Evolutionary conservation across 92 coral and sea anemone genomes (phyloP).

Genomic region (Epizoanthus illoricatus): DNA sequence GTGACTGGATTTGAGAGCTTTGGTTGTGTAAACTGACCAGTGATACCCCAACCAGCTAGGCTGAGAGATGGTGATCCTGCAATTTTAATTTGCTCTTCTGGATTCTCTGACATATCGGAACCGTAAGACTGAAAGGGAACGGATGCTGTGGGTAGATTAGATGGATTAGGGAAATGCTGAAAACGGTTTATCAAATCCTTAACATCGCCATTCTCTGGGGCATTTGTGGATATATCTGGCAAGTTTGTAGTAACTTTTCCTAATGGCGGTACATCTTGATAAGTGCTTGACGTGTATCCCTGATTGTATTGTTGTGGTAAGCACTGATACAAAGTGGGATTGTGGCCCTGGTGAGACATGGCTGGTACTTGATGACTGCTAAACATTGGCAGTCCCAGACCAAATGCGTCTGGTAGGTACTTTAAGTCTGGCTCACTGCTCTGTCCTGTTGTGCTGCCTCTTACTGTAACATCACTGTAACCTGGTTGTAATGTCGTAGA

Average conservation of each 20-base stretch:
- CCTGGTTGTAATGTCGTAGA: background rate
- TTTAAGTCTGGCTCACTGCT: background rate
- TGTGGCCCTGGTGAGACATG: background rate
- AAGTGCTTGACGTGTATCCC: background rate
- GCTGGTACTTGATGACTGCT: background rate
- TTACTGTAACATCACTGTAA: background rate
- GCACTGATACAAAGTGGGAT: background rate
- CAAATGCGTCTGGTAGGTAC: background rate
- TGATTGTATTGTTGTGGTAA: background rate
- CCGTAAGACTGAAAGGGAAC: background rate
- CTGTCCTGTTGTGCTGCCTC: background rate
- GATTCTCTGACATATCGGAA: background rate
- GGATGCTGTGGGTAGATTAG: background rate
- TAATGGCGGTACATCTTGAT: background rate
- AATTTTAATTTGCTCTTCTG: background rate
- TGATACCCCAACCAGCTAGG: conserved; percentile 25
- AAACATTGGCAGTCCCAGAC: background rate
- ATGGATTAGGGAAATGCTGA: background rate
- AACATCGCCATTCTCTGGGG: background rate
- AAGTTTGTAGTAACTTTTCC: background rate
- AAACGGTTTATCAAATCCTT: conserved; percentile 9
- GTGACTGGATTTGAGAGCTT: background rate
- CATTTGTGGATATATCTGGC: background rate
- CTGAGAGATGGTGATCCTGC: conserved; percentile 14
- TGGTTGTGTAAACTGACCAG: conserved; percentile 10